Base-by-base conservation (phyloP, 1,140 invertebrate genomes). In the Drosophila willistoni region DNA sequence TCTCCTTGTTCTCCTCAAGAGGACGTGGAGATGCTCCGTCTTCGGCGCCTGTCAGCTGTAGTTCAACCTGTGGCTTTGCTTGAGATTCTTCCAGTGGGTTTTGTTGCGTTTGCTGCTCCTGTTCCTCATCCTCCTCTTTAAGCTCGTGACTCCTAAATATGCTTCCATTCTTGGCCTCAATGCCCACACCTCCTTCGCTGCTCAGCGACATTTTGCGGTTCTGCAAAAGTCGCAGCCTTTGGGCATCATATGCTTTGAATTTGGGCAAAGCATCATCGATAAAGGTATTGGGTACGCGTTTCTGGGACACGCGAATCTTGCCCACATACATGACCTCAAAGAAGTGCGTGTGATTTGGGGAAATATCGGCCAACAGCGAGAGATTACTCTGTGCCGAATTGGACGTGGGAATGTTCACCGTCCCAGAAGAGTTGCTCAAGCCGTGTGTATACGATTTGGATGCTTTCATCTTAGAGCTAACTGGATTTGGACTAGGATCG, bases 211-310 rank as follows among this genome's bases (percentile, higher is more conserved):
- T 84, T 72, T 92, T 92, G 44, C 90, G 90, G 51, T 89, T 92
- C 78, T 92, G 91, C 6, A 93, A 92, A 3, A 94, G 94, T 79
- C 94, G 93, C 13, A 93, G 92, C 66, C 96, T 95, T 64, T 96
- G 95, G 3, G 95, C 93, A 82, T 97, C 96, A 87, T 97, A 95
- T 12, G 95, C 93, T 55, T 95, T 94, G 85, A 99, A 97, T 91
- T 96, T 97, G 61, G 95, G 94, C 36, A 98, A 92, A 10, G 97
- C 96, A 86, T 98, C 97, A 90, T 99, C 98, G 68, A 98, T 98
- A 76, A 98, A 96, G 0, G 95, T 94, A 78, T 97, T 96, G 4
- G 97, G 96, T 17, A 98, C 96, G 91, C 97, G 97, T 91, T 96
- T 95, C 90, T 96, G 95, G 36, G 96, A 96, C 65, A 97, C 96